phyloP scores from a whole-genome alignment of 2,113 vertebrate genomes.

The Caracal caracal region DNA sequence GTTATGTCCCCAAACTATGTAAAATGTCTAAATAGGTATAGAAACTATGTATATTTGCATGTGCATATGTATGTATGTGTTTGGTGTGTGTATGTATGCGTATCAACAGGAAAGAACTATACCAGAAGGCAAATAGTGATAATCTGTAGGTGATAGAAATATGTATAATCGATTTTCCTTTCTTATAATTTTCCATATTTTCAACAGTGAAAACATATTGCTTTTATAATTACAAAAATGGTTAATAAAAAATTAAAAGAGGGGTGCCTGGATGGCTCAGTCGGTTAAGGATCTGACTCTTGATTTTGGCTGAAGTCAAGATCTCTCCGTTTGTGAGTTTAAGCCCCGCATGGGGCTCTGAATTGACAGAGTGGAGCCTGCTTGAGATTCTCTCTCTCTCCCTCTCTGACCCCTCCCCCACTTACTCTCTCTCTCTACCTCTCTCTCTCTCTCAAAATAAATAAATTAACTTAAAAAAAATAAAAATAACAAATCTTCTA shows the following conservation, averaged over 20 bases:
- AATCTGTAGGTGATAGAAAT: not conserved
- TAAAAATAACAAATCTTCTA: not conserved
- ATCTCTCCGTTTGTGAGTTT: too few species aligned
- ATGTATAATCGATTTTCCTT: not conserved
- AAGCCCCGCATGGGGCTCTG: too few species aligned
- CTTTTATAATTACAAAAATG: not conserved
- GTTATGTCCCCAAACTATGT: not conserved
- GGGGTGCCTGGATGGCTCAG: too few species aligned
- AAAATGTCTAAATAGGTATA: slow-evolving; percentile 11
- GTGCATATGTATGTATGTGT: not conserved
- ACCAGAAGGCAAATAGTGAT: not conserved
- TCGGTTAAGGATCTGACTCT: too few species aligned
- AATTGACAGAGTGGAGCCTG: too few species aligned
- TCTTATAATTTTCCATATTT: slow-evolving; percentile 20
- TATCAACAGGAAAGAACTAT: not conserved
- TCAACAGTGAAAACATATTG: not conserved
- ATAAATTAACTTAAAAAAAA: not conserved
- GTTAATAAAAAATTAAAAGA: not conserved
- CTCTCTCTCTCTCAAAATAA: too few species aligned
- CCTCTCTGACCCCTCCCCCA: too few species aligned
- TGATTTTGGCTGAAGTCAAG: too few species aligned
- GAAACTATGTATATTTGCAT: not conserved
- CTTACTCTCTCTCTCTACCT: too few species aligned
- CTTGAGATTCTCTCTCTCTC: too few species aligned
- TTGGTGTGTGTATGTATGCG: not conserved